These are phyloP conservation scores for Otus sunia DNA, from an alignment of 2,113 vertebrate species.

Conservation along the genomic window DNA sequence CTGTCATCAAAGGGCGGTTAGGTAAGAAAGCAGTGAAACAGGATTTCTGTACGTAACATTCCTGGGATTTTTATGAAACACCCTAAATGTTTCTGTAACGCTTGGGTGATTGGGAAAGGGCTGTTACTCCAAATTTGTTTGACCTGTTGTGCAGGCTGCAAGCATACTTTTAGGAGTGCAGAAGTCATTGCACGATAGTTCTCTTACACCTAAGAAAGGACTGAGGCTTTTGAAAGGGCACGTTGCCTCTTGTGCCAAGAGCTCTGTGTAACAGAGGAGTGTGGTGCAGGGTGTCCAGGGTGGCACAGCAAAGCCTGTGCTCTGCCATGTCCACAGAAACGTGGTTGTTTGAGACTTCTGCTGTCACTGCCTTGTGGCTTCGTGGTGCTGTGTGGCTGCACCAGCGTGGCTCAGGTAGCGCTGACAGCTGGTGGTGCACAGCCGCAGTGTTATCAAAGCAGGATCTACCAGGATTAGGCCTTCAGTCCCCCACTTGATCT, in stretches of 20 bases:
- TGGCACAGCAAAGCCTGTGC: background rate
- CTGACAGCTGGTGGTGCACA: background rate
- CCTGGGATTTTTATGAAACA: slow-evolving; percentile 2
- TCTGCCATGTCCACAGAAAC: rapidly evolving
- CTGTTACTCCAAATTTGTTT: background rate
- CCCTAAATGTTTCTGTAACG: background rate
- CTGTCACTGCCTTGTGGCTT: background rate
- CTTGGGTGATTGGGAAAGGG: background rate
- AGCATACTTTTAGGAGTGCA: background rate
- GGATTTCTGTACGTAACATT: background rate
- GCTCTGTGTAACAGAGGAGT: background rate
- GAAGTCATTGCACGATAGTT: background rate
- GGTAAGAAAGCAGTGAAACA: background rate
- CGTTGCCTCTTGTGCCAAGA: rapidly evolving
- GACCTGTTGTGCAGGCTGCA: background rate
- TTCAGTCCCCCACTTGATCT: background rate
- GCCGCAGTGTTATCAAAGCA: background rate
- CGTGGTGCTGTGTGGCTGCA: rapidly evolving
- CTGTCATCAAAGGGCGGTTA: background rate
- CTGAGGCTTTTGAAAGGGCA: background rate
- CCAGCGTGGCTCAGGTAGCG: background rate
- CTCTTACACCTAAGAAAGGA: background rate
- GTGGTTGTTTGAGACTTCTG: background rate
- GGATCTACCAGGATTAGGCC: background rate
- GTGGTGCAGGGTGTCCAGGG: background rate